Conservation (phyloP, 2,888 invertebrate species). For the Penaeus monodon region DNA sequence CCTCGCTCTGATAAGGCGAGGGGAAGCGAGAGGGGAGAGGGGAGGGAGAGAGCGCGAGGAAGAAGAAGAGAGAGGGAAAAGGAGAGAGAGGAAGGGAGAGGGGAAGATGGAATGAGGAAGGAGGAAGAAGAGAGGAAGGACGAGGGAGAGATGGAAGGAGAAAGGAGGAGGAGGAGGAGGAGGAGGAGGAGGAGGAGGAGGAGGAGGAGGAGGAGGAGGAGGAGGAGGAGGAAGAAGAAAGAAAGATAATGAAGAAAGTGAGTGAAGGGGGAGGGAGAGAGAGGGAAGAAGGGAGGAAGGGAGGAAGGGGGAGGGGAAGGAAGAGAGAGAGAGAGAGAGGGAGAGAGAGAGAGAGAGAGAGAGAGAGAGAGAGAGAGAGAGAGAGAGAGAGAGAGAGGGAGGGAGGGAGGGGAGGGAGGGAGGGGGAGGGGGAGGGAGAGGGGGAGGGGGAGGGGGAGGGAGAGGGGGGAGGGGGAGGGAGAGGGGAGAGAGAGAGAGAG, state of each 20-base stretch:
- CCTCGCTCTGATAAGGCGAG: background rate
- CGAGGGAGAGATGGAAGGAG: background rate
- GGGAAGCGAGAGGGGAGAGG: background rate
- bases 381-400: too few relatives aligned
- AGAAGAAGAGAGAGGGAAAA: background rate
- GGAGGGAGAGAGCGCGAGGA: background rate
- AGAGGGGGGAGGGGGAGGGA: too few relatives aligned
- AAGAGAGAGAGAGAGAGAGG: background rate
- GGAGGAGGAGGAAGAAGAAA: too few relatives aligned
- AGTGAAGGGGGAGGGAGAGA: background rate
- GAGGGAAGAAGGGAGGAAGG: background rate
- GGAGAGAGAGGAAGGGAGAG: background rate
- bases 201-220: background rate
- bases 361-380: conserved; percentile 1
- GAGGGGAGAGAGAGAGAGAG: too few relatives aligned
- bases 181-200: too few relatives aligned
- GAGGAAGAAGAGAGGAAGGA: background rate
- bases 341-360: conserved; percentile 14
- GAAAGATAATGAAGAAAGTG: background rate
- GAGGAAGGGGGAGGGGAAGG: background rate
- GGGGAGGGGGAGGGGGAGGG: too few relatives aligned
- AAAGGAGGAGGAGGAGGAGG: background rate
- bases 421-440: too few relatives aligned
- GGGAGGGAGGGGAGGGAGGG: too few relatives aligned
- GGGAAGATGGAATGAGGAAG: background rate